phyloP scores from a whole-genome alignment of 2,888 invertebrate species.

The Lissocephala sabroskyi region DNA sequence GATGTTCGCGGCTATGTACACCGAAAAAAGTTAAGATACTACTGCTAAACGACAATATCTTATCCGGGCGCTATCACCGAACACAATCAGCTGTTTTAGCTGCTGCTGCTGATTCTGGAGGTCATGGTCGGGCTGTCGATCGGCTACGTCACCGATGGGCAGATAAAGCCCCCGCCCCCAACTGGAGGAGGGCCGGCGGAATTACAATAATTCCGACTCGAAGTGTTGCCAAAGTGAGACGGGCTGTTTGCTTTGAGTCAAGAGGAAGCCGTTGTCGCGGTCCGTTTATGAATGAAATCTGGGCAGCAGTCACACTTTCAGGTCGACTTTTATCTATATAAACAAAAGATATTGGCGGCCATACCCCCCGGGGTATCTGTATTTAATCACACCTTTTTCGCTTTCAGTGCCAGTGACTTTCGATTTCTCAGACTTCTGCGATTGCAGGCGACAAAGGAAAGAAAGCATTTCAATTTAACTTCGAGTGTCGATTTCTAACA shows the following conservation, averaged over 20 bases:
- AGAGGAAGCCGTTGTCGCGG: constrained; percentile 26
- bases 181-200: too few species aligned
- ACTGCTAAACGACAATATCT: constrained; percentile 54
- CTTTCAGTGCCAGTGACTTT: too few species aligned
- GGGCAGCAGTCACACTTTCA: constrained; percentile 41
- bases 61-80: constrained; percentile 57
- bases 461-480: too few species aligned
- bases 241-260: constrained; percentile 36
- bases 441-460: too few species aligned
- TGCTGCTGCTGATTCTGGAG: constrained; percentile 33
- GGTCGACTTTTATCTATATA: constrained; percentile 46
- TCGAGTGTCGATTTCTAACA: too few species aligned
- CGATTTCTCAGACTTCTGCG: too few species aligned
- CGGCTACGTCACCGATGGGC: constrained; percentile 47
- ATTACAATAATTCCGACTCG: constrained; percentile 23
- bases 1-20: too few species aligned
- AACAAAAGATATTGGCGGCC: constrained; percentile 54
- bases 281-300: constrained; percentile 50
- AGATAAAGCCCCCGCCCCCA: constrained; percentile 27
- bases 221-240: constrained; percentile 16
- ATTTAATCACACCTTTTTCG: constrained; percentile 44
- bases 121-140: constrained; percentile 29
- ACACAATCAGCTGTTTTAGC: constrained; percentile 45
- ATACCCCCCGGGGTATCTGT: too few species aligned
- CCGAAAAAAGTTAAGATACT: constrained; percentile 57